These are phyloP conservation scores for Danio albolineatus DNA, from an alignment of 2,797 vertebrate genomes.

Conservation along the genomic window DNA sequence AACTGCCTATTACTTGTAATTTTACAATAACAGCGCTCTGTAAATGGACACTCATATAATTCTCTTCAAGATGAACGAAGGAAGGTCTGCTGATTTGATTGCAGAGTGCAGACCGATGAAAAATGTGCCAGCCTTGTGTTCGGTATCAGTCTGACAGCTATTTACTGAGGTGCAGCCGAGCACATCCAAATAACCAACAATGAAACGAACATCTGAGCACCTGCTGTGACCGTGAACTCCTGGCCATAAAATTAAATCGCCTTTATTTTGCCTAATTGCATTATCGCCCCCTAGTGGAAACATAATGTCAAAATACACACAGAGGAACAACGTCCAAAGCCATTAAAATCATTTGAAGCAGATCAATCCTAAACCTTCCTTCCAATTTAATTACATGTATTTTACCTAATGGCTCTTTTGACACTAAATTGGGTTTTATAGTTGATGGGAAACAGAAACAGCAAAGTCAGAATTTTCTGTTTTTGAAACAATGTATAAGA, in stretches of 20 bases:
- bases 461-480: no score
- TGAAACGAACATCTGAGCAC: conserved; percentile 49
- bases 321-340: neutral
- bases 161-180: conserved; percentile 55
- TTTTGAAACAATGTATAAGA: no score
- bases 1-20: conserved; percentile 5
- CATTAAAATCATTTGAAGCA: neutral
- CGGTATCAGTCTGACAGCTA: conserved; percentile 55
- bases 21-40: conserved; percentile 2
- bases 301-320: neutral
- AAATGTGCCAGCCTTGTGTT: conserved; percentile 51
- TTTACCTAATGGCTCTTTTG: no score
- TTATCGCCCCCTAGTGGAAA: conserved; percentile 20
- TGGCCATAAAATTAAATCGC: conserved; percentile 37
- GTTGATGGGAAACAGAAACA: no score
- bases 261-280: neutral
- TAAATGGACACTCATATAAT: conserved; percentile 14
- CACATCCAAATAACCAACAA: conserved; percentile 57
- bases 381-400: no score
- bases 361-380: no score
- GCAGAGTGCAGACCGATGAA: conserved; percentile 21
- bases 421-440: no score
- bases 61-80: neutral
- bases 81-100: conserved; percentile 7
- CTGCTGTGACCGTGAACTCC: conserved; percentile 51